Evolutionary conservation across 1,140 invertebrate genomes (phyloP).

Genomic region (Dermatophagoides farinae): DNA sequence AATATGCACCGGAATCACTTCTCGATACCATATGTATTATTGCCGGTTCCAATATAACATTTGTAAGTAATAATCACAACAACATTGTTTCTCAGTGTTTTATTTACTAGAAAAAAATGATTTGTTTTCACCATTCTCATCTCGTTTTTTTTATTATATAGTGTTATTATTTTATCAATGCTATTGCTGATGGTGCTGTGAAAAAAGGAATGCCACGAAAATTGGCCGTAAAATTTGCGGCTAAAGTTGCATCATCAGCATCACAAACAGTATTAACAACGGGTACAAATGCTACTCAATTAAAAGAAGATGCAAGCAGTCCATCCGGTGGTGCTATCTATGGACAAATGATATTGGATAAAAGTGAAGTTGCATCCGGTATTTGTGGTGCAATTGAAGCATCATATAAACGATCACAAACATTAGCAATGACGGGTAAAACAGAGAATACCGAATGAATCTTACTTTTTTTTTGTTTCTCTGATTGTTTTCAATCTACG

Average conservation of each 20-base stretch:
- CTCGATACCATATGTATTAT: slow-evolving; percentile 16
- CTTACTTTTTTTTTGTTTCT: no score
- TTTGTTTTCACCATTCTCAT: no score
- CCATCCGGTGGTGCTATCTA: slow-evolving; percentile 52
- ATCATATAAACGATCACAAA: slow-evolving; percentile 24
- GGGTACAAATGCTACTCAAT: slow-evolving; percentile 30
- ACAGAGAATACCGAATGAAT: no score
- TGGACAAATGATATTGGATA: slow-evolving; percentile 62
- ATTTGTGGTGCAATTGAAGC: slow-evolving; percentile 72
- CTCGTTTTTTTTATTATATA: slow-evolving; percentile 2
- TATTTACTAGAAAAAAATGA: no score
- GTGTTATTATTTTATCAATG: slow-evolving; percentile 16
- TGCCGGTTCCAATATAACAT: slow-evolving; percentile 12
- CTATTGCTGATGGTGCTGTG: slow-evolving; percentile 37
- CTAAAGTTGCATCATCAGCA: slow-evolving; percentile 28
- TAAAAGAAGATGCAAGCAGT: slow-evolving; percentile 35
- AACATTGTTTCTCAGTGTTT: no score
- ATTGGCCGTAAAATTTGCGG: slow-evolving; percentile 33
- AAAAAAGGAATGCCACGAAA: slow-evolving; percentile 37
- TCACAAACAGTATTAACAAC: slow-evolving; percentile 39
- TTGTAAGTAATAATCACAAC: no score
- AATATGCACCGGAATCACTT: slow-evolving; percentile 14
- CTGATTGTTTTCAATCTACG: no score
- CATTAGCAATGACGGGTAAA: slow-evolving; percentile 10
- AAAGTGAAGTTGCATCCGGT: slow-evolving; percentile 45